Base-by-base conservation (phyloP, 2,888 invertebrate species). In the Onthophagus sagittarius region DNA sequence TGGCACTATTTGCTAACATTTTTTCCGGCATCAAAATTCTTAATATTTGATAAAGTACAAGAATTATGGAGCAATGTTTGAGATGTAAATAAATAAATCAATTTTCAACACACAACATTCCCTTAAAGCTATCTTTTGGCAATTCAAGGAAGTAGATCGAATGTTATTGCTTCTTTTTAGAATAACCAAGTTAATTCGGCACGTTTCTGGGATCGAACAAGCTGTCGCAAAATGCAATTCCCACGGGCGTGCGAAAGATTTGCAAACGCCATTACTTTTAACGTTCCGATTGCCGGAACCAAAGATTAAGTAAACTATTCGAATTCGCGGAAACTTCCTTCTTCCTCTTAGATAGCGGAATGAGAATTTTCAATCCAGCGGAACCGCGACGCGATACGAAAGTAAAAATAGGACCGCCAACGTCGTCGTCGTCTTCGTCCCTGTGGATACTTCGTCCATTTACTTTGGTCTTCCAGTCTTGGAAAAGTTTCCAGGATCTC, bases 1-100 rank as follows among this genome's bases (percentile, higher is more conserved):
- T 79, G 79, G 79, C 71, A 74, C 5, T 72, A 79, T 72, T 71
- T 79, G 64, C 72, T 79, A 13, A 71, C 72, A 13, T 78, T 77
- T 72, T 79, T 76, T 71, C 77, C 77, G 5, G 78, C 79, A 9
- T 76, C 79, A 2, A 70, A 75, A 67, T 76, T 64, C 33, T 73
- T 77, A 31, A 77, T 79, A 39, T 79, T 77, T 15, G 69, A 65
- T 5, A 73, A 74, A 14, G 72, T 79, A n/a, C 65, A 72, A 33
- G 53, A 72, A 6, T 69, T 75, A 62, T 73, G 73, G 73, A 73
- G 31, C 31, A 23, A 23, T 53, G 39, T 53, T 53, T 53, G 11
- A n/a, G n/a, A n/a, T n/a, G n/a, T n/a, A n/a, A n/a, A n/a, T n/a
- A n/a, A n/a, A n/a, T n/a, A n/a, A n/a, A n/a, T n/a, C n/a, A n/a